Conservation (phyloP, 37 sponge, comb jelly and placozoan species). For the Haliclona indistincta region DNA sequence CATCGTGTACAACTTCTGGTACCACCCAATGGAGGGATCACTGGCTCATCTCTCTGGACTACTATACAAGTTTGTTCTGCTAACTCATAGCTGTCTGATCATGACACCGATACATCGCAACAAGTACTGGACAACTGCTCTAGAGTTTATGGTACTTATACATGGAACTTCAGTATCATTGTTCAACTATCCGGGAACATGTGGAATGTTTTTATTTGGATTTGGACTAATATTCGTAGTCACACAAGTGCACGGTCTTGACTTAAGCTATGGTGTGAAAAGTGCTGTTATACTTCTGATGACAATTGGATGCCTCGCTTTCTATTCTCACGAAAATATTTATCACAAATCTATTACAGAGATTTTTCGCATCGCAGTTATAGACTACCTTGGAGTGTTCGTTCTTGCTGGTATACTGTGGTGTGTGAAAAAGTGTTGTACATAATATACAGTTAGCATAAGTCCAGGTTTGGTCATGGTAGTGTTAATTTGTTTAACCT, state of each 20-base stretch:
- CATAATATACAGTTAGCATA: too few relatives aligned
- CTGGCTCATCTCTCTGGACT: slow-evolving; percentile 25
- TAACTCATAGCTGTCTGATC: slow-evolving; percentile 22
- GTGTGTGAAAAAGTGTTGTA: too few relatives aligned
- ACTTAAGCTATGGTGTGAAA: background rate
- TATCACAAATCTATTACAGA: background rate
- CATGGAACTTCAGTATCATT: slow-evolving; percentile 25
- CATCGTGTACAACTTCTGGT: slow-evolving; percentile 40
- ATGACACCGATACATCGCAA: slow-evolving; percentile 18
- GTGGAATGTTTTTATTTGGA: slow-evolving; percentile 20
- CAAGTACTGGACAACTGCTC: slow-evolving; percentile 12
- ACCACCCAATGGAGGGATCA: slow-evolving; percentile 24
- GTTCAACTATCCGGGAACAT: background rate
- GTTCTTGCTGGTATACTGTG: slow-evolving; percentile 22
- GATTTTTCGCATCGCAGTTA: slow-evolving; percentile 14
- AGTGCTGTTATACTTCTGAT: background rate
- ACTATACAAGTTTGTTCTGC: slow-evolving; percentile 21
- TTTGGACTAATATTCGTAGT: slow-evolving; percentile 34
- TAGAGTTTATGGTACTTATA: slow-evolving; percentile 16
- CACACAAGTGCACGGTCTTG: slow-evolving; percentile 31
- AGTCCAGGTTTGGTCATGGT: too few relatives aligned
- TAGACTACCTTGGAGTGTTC: slow-evolving; percentile 25
- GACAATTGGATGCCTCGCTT: background rate
- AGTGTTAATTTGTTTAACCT: too few relatives aligned
- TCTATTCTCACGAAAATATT: background rate